Evolutionary conservation across 2,113 vertebrate genomes (phyloP), one percentile per base, ranked within the genome.

Genomic region (Elgaria multicarinata): DNA sequence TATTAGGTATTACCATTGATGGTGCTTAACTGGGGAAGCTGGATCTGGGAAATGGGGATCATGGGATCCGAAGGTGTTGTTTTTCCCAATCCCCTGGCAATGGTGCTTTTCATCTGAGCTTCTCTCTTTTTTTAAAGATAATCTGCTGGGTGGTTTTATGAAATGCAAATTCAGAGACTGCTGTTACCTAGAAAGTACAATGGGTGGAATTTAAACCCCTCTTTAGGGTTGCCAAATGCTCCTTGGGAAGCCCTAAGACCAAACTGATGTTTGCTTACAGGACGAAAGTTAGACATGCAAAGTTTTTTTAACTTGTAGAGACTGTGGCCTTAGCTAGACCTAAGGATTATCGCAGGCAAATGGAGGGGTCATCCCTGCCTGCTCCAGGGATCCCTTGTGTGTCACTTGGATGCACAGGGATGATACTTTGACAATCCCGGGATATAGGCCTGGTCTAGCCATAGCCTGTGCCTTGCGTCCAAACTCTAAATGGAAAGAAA

Each of bases 1-100:
- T 93, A 97, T 97, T 97, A 97, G 97, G 96, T 97, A 96, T 97
- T 97, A 96, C 97, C 97, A 97, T 97, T 96, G 96, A 97, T 97
- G 97, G 95, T 96, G 93, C 96, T 96, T 97, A 97, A 96, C 96
- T 96, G 95, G 96, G 96, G 97, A 97, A 96, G 95, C 96, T 95
- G 95, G 95, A 96, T 95, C 88, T 71, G 75, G 87, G 92, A 95
- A 97, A 97, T 96, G 94, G 88, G 91, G 91, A 94, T 95, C 95
- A 93, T 92, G 94, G 93, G 95, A 95, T 92, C 55, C 76, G 58
- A 89, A 89, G 44, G n/a, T 90, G 76, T 76, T 91, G 93, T 93
- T 92, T 33, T 2, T 3, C 72, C 44, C 20, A 76, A 87, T 95
- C 91, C 92, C 92, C 91, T 28, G 81, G 92, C 90, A 77, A 55